phyloP scores from a whole-genome alignment of 92 coral and sea anemone species.

The Zoanthus sansibaricus region DNA sequence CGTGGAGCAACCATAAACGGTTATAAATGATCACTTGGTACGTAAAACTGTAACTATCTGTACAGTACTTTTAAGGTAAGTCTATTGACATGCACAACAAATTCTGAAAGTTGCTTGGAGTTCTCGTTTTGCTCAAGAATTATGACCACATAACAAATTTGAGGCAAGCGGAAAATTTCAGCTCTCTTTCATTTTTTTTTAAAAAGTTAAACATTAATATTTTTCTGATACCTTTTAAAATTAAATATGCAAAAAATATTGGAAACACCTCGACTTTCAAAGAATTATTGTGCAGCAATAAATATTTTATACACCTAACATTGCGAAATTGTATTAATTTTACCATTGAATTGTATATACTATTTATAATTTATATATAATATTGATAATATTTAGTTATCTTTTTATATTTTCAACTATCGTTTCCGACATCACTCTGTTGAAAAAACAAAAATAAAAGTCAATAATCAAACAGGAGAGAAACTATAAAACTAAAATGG shows the following conservation, averaged over 20 bases:
- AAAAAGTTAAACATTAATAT: too few relatives aligned
- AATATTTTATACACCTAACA: slow-evolving; percentile 29
- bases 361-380: slow-evolving; percentile 32
- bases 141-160: not conserved
- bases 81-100: slow-evolving; percentile 16
- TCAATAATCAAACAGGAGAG: not conserved
- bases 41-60: not conserved
- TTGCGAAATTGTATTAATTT: slow-evolving; percentile 20
- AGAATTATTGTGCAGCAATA: slow-evolving; percentile 34
- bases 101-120: slow-evolving; percentile 5
- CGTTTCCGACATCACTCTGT: slow-evolving; percentile 78
- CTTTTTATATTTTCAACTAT: slow-evolving; percentile 59
- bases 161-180: not conserved
- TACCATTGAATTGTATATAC: slow-evolving; percentile 40
- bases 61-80: not conserved
- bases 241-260: too few relatives aligned
- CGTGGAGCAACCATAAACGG: too few relatives aligned
- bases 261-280: not conserved
- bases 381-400: slow-evolving; percentile 5
- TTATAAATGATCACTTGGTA: too few relatives aligned
- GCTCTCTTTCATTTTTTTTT: not conserved
- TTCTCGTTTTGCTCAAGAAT: not conserved
- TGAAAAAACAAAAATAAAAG: not conserved
- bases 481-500: too few relatives aligned
- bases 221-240: too few relatives aligned